Evolutionary conservation across 1,140 invertebrate species (phyloP), one percentile per base, ranked within the genome.

Genomic region (Augochlora pura): DNA sequence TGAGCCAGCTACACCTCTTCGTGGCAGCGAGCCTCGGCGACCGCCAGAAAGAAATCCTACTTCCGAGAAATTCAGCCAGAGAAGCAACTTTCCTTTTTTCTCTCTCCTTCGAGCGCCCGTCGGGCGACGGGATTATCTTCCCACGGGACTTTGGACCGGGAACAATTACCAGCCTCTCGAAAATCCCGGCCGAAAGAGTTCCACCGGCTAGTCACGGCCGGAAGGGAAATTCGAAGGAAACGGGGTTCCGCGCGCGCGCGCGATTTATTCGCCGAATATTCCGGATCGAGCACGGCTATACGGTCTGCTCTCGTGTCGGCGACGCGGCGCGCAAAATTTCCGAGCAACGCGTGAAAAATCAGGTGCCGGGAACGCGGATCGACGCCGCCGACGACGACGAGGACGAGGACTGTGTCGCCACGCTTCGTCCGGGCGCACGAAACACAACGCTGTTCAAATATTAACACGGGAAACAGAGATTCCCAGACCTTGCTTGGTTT

Each of bases 401-500:
- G n/a, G n/a, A n/a, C n/a, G n/a, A n/a, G n/a, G n/a, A n/a, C n/a
- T n/a, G n/a, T 46, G 42, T 46, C 74, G 67, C 59, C 32, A 70
- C 57, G 77, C 57, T 62, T 25, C 59, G 73, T 59, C 25, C 81
- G 52, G 38, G 69, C n/a, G n/a, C 72, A 65, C 83, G 81, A 80
- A 83, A 85, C n/a, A n/a, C 76, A 46, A 67, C 68, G 70, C 84
- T 89, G 84, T 89, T 90, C 89, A 91, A 91, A 91, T 91, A 91
- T 91, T 91, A 91, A 90, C 89, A 85, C 18, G 80, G 86, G 83
- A 90, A 91, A 90, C 84, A 91, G 80, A 86, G 84, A 85, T 87
- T 85, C 78, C 80, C 80, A 86, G 83, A 83, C 79, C 73, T 81
- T 80, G 85, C 83, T 81, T 86, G 78, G 81, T 90, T 88, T 90